Conservation (phyloP, 2,888 invertebrate species). For the Bugulina stolonifera region DNA sequence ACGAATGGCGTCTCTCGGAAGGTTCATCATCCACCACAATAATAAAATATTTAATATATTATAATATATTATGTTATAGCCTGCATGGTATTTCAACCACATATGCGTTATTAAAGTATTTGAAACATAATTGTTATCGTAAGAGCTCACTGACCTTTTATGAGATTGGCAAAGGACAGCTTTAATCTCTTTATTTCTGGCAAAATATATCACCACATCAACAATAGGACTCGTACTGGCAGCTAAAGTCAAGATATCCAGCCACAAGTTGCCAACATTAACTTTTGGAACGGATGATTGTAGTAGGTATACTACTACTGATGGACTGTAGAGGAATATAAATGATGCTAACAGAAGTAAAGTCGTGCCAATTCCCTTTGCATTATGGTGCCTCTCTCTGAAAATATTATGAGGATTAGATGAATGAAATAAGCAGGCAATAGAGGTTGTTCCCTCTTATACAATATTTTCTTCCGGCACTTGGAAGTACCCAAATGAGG, state of each 20-base stretch:
- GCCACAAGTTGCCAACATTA: neutral
- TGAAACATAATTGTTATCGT: no score
- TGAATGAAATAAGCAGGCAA: no score
- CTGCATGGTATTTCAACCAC: no score
- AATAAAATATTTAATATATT: no score
- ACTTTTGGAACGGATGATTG: neutral
- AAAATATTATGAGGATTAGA: no score
- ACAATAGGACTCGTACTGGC: neutral
- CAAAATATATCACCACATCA: neutral
- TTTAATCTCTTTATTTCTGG: conserved; percentile 1
- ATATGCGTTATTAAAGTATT: no score
- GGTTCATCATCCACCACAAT: no score
- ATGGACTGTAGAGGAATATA: neutral
- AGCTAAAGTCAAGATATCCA: neutral
- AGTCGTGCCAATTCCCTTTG: conserved; percentile 16
- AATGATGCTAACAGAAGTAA: neutral
- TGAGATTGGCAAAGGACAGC: neutral
- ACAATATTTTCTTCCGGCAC: no score
- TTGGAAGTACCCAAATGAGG: no score
- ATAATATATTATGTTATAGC: no score
- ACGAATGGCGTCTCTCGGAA: no score
- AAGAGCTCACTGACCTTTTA: neutral
- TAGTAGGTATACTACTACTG: neutral
- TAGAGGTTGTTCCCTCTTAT: no score
- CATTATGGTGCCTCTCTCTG: neutral